Percentiles rank a stretch among this genome's conserved stretches.
Conservation (phyloP, 2,888 invertebrate species). For the Drosophila leonis region DNA sequence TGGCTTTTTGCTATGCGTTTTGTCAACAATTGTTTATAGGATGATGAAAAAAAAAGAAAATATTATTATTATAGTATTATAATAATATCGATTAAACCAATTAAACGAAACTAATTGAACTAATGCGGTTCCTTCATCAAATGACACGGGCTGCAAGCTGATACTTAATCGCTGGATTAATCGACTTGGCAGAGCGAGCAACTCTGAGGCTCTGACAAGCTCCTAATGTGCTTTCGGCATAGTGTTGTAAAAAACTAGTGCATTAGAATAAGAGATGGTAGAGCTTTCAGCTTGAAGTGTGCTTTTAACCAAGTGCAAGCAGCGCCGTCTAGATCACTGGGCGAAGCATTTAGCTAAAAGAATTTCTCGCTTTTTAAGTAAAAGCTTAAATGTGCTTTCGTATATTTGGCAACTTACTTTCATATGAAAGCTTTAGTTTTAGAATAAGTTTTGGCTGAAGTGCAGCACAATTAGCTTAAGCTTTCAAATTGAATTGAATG, state of each 20-base stretch:
- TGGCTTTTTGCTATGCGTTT: conserved; percentile 46
- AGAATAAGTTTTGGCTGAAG: not conserved
- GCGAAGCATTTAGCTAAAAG: not conserved
- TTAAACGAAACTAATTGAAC: conserved; percentile 41
- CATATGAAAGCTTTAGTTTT: not conserved
- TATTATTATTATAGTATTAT: conserved; percentile 4
- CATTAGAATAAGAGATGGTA: not conserved
- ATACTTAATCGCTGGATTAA: conserved; percentile 27
- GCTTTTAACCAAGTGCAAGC: not conserved
- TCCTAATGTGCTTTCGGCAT: not conserved
- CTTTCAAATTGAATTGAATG: not conserved
- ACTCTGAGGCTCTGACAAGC: not conserved
- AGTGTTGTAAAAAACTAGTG: conserved; percentile 8
- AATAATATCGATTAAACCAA: conserved; percentile 12
- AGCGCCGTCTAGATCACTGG: not conserved
- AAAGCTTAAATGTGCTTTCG: conserved; percentile 2
- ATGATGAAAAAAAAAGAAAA: conserved; percentile 5
- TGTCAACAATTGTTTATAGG: conserved; percentile 26
- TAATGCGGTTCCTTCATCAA: conserved; percentile 28
- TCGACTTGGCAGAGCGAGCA: too few relatives aligned
- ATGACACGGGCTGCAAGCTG: conserved; percentile 36
- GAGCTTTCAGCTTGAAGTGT: not conserved
- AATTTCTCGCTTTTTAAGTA: not conserved
- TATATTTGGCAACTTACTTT: not conserved
- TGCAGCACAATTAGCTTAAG: not conserved